phyloP scores from a whole-genome alignment of 2,888 invertebrate genomes.

The Synanthedon vespiformis region DNA sequence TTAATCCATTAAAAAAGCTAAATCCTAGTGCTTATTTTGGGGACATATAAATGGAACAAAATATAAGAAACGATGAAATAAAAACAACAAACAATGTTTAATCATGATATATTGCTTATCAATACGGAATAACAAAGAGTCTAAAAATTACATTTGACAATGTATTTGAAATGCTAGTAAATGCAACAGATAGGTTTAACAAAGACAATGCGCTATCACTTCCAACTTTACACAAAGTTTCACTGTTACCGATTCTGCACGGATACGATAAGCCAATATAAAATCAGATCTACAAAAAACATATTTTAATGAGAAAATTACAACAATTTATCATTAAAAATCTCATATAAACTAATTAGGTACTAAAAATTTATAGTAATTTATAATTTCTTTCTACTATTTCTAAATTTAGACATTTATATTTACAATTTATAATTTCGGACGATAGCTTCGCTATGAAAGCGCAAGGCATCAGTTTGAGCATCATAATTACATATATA shows the following conservation, averaged over 20 bases:
- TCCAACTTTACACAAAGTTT: slow-evolving; percentile 12
- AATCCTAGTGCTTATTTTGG: too few species aligned
- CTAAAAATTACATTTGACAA: slow-evolving; percentile 53
- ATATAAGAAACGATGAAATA: neutral
- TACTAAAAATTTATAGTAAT: slow-evolving; percentile 54
- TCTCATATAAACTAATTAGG: slow-evolving; percentile 66
- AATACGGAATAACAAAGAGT: slow-evolving; percentile 64
- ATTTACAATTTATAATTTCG: slow-evolving; percentile 51
- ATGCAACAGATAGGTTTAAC: slow-evolving; percentile 59
- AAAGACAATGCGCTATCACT: slow-evolving; percentile 64
- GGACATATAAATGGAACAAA: neutral
- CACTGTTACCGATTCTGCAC: slow-evolving; percentile 2
- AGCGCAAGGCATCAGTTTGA: slow-evolving; percentile 63
- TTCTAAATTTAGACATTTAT: slow-evolving; percentile 55
- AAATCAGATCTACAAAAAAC: slow-evolving; percentile 49
- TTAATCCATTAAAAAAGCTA: too few species aligned
- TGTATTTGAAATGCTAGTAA: slow-evolving; percentile 65
- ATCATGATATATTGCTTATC: slow-evolving; percentile 69
- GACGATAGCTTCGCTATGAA: slow-evolving; percentile 59
- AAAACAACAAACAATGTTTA: slow-evolving; percentile 29
- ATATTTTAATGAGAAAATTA: slow-evolving; percentile 42
- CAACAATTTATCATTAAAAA: slow-evolving; percentile 52
- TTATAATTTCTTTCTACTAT: slow-evolving; percentile 48
- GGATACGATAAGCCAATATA: slow-evolving; percentile 54
- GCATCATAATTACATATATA: slow-evolving; percentile 40